phyloP scores from a whole-genome alignment of 2,113 vertebrate species.

The Cyprinodon tularosa region DNA sequence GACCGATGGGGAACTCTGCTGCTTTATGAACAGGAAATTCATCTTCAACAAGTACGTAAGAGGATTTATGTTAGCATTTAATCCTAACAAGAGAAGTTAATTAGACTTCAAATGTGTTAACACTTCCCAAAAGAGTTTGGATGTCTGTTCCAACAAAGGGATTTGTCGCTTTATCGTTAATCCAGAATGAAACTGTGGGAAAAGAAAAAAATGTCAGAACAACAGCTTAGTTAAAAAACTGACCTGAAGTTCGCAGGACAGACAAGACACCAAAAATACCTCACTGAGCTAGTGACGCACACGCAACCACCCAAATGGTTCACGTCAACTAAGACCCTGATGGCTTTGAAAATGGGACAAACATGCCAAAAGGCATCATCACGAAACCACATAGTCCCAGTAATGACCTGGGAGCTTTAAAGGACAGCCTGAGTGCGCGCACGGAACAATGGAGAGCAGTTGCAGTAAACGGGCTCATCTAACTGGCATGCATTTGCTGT shows the following conservation, averaged over 20 bases:
- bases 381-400: slow-evolving; percentile 36
- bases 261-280: slow-evolving; percentile 5
- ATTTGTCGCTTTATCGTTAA: slow-evolving; percentile 58
- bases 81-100: not conserved
- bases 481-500: not conserved
- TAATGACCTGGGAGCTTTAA: slow-evolving; percentile 40
- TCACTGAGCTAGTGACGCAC: not conserved
- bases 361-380: slow-evolving; percentile 51
- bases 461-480: slow-evolving; percentile 13
- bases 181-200: not conserved
- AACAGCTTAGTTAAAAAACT: not conserved
- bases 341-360: slow-evolving; percentile 50
- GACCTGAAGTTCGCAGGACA: not conserved
- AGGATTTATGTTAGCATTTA: not conserved
- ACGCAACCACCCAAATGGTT: slow-evolving; percentile 18
- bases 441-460: slow-evolving; percentile 17
- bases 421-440: slow-evolving; percentile 49
- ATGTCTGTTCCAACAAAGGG: slow-evolving; percentile 25
- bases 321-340: slow-evolving; percentile 53
- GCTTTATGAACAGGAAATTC: not conserved
- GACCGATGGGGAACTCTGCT: not conserved
- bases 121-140: not conserved
- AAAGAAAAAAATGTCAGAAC: not conserved
- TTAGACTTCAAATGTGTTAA: not conserved
- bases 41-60: not conserved